Percentiles rank a stretch among this genome's conserved stretches.
Conservation (phyloP, 2,797 vertebrate species). For the Tympanoctomys barrerae region DNA sequence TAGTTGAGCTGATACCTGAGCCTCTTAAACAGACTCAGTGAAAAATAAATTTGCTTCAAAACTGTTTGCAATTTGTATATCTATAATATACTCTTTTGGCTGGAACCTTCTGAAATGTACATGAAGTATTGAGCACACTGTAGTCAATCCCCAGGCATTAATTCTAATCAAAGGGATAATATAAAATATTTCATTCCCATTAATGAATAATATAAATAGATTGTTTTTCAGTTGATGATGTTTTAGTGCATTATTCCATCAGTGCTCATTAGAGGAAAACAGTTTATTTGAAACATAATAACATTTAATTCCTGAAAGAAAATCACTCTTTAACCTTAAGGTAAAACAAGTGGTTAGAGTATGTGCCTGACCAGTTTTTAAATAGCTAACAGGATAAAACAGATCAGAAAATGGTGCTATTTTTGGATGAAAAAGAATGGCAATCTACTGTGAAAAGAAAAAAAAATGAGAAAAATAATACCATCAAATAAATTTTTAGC, state of each 20-base stretch:
- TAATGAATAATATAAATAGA: slow-evolving; percentile 36
- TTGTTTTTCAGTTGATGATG: not conserved
- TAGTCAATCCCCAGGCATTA: not conserved
- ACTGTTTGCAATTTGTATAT: not conserved
- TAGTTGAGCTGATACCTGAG: not conserved
- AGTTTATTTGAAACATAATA: slow-evolving; percentile 14
- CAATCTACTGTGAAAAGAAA: slow-evolving; percentile 21
- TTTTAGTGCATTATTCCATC: not conserved
- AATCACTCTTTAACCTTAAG: not conserved
- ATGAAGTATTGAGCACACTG: not conserved
- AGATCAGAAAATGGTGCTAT: not conserved
- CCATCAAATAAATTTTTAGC: not conserved
- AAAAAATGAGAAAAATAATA: not conserved
- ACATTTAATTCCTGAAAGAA: slow-evolving; percentile 50
- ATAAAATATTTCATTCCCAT: not conserved
- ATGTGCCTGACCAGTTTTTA: not conserved
- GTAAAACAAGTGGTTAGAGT: not conserved
- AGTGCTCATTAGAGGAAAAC: slow-evolving; percentile 19
- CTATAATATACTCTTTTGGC: not conserved
- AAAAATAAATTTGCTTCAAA: slow-evolving; percentile 49
- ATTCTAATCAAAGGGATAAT: slow-evolving; percentile 25
- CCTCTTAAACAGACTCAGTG: slow-evolving; percentile 2
- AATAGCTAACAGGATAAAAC: slow-evolving; percentile 12
- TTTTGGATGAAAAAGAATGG: slow-evolving; percentile 23
- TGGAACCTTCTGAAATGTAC: slow-evolving; percentile 33